A percentile compares a stretch with the other conserved stretches of the same genome.
Evolutionary conservation across 2,797 vertebrate species (phyloP).

Genomic region (Eremophila alpestris): DNA sequence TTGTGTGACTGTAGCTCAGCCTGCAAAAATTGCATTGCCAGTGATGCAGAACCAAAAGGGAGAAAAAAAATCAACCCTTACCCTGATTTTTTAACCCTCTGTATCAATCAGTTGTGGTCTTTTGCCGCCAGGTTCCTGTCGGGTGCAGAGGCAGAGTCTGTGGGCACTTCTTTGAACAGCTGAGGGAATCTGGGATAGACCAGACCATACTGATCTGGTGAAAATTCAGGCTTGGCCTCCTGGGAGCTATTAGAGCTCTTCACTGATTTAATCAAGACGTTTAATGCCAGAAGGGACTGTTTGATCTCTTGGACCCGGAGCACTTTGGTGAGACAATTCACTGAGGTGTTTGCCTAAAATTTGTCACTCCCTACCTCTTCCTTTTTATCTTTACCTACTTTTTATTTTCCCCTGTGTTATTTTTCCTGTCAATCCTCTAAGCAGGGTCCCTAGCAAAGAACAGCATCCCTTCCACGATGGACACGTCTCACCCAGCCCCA

Average conservation of each 20-base stretch:
- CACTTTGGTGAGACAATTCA: background rate
- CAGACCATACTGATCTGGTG: rapidly evolving
- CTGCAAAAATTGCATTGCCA: background rate
- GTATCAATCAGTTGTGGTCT: no score
- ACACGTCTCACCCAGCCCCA: background rate
- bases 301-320: background rate
- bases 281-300: background rate
- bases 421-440: background rate
- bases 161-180: background rate
- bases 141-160: background rate
- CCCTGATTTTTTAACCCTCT: background rate
- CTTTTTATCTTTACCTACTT: background rate
- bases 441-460: background rate
- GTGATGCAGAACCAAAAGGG: background rate
- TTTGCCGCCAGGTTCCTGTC: background rate
- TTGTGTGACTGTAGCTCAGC: background rate
- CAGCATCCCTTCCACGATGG: background rate
- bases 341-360: background rate
- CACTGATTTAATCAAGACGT: background rate
- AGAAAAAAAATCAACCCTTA: background rate
- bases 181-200: background rate
- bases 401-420: no score
- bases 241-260: background rate
- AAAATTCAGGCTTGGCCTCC: background rate
- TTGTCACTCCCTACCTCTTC: background rate